Percentiles rank a stretch among this genome's conserved stretches.
These are phyloP conservation scores for Cyrtonyx montezumae DNA, from an alignment of 2,113 vertebrate species.

Conservation along the genomic window DNA sequence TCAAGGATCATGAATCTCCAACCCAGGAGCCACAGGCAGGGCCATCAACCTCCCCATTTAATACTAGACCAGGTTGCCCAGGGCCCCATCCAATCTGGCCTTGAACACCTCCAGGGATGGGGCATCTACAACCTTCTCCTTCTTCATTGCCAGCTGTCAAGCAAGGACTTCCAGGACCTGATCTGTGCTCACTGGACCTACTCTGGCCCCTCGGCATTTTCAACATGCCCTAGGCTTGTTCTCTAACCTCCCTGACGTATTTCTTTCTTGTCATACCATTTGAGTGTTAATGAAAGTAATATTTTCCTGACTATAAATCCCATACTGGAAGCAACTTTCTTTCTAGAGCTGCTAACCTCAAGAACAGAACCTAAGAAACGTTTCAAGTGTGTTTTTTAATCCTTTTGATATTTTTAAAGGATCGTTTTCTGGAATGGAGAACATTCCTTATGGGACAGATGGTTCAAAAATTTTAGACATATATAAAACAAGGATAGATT, in stretches of 20 bases:
- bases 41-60: too few species aligned
- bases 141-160: rapidly evolving
- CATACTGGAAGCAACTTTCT: background rate
- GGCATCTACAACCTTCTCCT: background rate
- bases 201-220: background rate
- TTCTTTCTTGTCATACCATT: background rate
- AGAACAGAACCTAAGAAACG: background rate
- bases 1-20: too few species aligned
- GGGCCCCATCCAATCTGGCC: too few species aligned
- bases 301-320: background rate
- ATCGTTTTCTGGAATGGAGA: conserved; percentile 18
- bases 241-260: background rate
- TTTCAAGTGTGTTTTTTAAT: background rate
- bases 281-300: rapidly evolving
- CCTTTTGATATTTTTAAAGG: background rate
- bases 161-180: background rate
- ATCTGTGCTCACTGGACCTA: rapidly evolving
- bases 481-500: conserved; percentile 18
- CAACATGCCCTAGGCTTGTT: background rate
- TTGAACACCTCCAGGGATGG: too few species aligned
- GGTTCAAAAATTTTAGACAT: conserved; percentile 39
- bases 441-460: conserved; percentile 40
- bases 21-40: too few species aligned
- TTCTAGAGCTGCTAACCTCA: background rate
- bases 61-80: too few species aligned